A percentile compares a stretch with the other conserved stretches of the same genome.
Conservation (phyloP, 1,140 invertebrate genomes). For the Brachionus rotundiformis region DNA sequence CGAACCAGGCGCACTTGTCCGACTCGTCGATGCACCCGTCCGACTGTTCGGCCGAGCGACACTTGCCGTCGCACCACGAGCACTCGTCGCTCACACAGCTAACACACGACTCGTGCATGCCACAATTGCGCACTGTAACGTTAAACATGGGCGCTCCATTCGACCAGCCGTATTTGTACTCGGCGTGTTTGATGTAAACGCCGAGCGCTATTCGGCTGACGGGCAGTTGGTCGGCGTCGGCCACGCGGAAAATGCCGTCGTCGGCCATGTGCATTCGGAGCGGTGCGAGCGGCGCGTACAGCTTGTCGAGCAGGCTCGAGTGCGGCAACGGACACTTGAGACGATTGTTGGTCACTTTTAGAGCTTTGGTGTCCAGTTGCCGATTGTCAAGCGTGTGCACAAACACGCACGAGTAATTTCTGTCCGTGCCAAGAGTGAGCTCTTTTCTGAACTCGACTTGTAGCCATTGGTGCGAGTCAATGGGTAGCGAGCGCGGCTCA, state of each 20-base stretch:
- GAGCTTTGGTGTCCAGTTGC: neutral
- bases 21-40: neutral
- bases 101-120: neutral
- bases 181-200: neutral
- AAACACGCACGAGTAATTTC: neutral
- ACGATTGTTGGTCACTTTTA: neutral
- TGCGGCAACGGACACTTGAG: conserved; percentile 16
- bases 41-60: neutral
- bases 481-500: neutral
- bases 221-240: neutral
- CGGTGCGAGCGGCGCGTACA: neutral
- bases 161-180: neutral
- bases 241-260: neutral
- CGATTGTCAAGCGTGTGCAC: neutral
- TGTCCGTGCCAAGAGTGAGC: neutral
- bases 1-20: neutral
- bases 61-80: conserved; percentile 4
- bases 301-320: neutral
- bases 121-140: neutral
- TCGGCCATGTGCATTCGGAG: neutral
- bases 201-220: neutral
- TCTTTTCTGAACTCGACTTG: neutral
- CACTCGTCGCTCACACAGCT: conserved; percentile 14
- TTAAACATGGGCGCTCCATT: neutral
- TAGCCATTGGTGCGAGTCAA: neutral